Base-by-base conservation (phyloP, 2,888 invertebrate genomes). In the Acrobasis suavella region DNA sequence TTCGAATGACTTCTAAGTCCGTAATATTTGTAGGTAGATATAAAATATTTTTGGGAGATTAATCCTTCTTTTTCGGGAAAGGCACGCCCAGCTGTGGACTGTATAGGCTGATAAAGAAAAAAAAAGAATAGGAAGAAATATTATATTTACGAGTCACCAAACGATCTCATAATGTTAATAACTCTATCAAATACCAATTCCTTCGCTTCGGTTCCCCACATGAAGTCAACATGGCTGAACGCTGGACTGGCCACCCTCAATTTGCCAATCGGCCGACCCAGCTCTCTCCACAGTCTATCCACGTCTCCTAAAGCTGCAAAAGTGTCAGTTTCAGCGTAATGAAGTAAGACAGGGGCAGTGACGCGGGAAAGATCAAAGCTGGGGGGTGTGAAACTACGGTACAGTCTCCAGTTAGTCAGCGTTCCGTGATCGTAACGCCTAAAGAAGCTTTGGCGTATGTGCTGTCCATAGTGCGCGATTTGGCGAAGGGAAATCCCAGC, bases 181-280 rank as follows among this genome's bases (percentile, higher is more conserved):
- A 94, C 74, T 60, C 87, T 87, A 62, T 94, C 88, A 74, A 94
- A 95, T 1, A 95, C 77, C 64, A 95, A 74, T 2, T 82, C 81
- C 62, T 88, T 90, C 0, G 93, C 93, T 78, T 94, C 90, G 7
- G 89, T 91, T 10, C 94, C 95, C 94, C 95, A 95, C 72, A 95
- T 92, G 75, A 95, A 95, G 75, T 95, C 95, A 66, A 95, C 82
- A 80, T 95, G 95, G 77, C 94, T 95, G 74, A 95, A 95, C 22
- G 91, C 82, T 10, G 83, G 77, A 71, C 93, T 90, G 6, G 93
- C 89, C 1, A 95, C 93, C 62, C 89, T 77, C 77, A 92, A 93
- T 68, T 92, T 85, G 37, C 88, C 91, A 2, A 92, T 86, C 60
- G 91, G 81, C 66, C 85, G 93, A 60, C 90, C 93, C 71, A 92